Percentiles rank a stretch among this genome's conserved stretches.
phyloP scores from a whole-genome alignment of 2,113 vertebrate species.

The Pituophis catenifer region DNA sequence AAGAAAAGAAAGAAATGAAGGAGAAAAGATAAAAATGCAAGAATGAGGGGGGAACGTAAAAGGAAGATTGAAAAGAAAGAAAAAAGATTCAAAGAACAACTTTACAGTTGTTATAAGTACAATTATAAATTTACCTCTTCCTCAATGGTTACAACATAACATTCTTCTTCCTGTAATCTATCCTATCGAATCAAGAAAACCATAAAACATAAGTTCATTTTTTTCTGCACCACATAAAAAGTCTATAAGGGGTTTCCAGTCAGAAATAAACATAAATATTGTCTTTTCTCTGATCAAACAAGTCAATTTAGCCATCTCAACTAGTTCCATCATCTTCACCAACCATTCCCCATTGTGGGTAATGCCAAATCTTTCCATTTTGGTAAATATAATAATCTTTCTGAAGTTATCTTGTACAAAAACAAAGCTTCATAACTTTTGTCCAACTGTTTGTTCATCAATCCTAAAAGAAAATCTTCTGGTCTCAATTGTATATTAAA shows the following conservation, averaged over 20 bases:
- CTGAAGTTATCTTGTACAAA: not conserved
- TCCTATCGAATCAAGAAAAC: not conserved
- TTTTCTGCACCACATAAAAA: not conserved
- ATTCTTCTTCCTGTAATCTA: not conserved
- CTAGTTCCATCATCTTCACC: not conserved
- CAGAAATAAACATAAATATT: not conserved
- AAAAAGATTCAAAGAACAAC: not conserved
- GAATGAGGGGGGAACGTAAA: not conserved
- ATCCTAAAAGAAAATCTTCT: not conserved
- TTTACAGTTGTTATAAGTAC: not conserved
- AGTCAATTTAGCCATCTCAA: not conserved
- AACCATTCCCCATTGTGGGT: not conserved
- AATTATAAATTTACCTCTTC: not conserved
- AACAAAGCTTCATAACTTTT: not conserved
- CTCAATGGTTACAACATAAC: not conserved
- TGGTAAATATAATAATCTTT: not conserved
- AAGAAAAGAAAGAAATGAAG: not conserved
- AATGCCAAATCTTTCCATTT: not conserved
- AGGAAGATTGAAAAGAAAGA: not conserved
- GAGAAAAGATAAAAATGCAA: not conserved
- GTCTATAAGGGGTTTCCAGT: not conserved
- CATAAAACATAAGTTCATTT: not conserved
- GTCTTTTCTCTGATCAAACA: not conserved
- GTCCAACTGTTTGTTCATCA: not conserved
- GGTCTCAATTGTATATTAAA: not conserved